Percentiles rank a stretch among this genome's conserved stretches.
Conservation (phyloP, 1,140 invertebrate species). For the Pseudomyrmex sp. region DNA sequence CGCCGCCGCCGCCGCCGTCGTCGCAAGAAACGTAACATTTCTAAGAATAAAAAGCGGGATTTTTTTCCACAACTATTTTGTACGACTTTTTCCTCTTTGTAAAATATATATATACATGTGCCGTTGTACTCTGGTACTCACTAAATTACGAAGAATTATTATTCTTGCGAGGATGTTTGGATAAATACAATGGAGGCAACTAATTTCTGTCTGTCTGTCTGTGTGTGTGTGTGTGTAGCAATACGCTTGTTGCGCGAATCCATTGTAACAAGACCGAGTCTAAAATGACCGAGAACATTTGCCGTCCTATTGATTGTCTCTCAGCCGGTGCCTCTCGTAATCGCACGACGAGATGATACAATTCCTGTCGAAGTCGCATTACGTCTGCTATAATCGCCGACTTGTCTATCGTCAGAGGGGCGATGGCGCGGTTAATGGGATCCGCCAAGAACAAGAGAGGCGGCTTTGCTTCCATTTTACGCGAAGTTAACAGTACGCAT, state of each 20-base stretch:
- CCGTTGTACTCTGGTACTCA: no score
- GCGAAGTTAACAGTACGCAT: constrained; percentile 52
- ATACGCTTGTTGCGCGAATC: constrained; percentile 10
- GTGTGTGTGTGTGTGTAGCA: not conserved
- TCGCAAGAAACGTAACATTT: not conserved
- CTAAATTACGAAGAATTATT: no score
- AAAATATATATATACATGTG: no score
- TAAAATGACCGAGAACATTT: constrained; percentile 13
- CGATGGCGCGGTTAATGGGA: constrained; percentile 55
- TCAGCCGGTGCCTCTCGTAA: constrained; percentile 48
- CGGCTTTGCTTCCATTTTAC: constrained; percentile 52
- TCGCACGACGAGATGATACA: constrained; percentile 36
- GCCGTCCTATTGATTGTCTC: constrained; percentile 44
- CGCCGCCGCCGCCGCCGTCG: not conserved
- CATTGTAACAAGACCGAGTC: constrained; percentile 37
- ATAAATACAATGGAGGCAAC: not conserved
- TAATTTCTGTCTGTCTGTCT: not conserved
- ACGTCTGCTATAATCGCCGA: constrained; percentile 47
- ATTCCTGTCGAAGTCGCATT: constrained; percentile 54
- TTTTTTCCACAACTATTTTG: not conserved
- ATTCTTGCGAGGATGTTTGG: not conserved
- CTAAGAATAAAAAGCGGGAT: not conserved
- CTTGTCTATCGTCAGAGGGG: constrained; percentile 48
- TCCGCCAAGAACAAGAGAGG: constrained; percentile 18
- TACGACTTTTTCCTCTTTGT: not conserved